Evolutionary conservation across 2,113 vertebrate genomes (phyloP).

Genomic region (Cephalopholis sonnerati): DNA sequence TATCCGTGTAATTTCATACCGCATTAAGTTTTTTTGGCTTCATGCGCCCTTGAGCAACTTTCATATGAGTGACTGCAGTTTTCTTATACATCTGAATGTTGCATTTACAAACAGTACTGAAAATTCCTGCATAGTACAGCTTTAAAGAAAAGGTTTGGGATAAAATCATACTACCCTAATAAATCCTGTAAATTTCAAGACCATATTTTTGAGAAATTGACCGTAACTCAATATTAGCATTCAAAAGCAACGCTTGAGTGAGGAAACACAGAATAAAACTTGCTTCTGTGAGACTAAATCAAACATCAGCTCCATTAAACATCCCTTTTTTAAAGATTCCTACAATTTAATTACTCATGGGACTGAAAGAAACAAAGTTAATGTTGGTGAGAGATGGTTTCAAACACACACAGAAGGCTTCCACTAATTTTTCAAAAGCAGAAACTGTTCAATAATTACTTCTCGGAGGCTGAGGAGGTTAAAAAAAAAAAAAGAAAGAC

Average conservation of each 20-base stretch:
- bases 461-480: background rate
- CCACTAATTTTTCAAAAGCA: background rate
- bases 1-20: too few relatives aligned
- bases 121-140: too few relatives aligned
- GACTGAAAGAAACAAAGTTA: background rate
- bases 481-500: too few relatives aligned
- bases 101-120: too few relatives aligned
- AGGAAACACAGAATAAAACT: slow-evolving; percentile 21
- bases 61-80: too few relatives aligned
- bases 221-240: background rate
- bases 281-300: background rate
- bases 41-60: too few relatives aligned
- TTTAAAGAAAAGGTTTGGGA: too few relatives aligned
- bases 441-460: background rate
- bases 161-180: too few relatives aligned
- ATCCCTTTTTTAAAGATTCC: background rate
- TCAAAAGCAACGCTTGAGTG: slow-evolving; percentile 4
- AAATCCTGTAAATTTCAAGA: too few relatives aligned
- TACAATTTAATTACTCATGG: background rate
- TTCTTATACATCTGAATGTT: too few relatives aligned
- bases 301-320: background rate
- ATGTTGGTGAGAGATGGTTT: background rate
- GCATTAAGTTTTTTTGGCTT: too few relatives aligned
- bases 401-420: background rate
- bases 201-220: too few relatives aligned